Evolutionary conservation across 2,888 invertebrate species (phyloP).

Genomic region (Resseliella maxima): DNA sequence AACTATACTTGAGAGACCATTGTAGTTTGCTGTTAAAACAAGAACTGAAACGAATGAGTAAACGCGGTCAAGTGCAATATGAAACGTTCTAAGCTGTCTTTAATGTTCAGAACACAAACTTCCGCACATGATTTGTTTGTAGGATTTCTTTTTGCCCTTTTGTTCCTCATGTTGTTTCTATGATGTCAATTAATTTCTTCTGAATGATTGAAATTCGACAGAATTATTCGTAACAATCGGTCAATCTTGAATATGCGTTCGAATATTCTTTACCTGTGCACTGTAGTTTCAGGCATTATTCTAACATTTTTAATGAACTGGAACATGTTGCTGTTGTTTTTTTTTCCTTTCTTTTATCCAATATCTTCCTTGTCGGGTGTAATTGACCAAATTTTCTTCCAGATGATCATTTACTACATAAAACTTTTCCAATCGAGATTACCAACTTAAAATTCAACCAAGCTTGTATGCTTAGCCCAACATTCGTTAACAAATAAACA

Average conservation of each 20-base stretch:
- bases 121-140: constrained; percentile 5
- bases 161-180: not conserved
- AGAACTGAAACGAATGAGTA: not conserved
- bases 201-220: not conserved
- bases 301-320: too few species aligned
- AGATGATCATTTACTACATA: not conserved
- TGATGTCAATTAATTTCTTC: not conserved
- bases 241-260: too few species aligned
- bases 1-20: not conserved
- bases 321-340: too few species aligned
- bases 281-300: too few species aligned
- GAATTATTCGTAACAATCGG: too few species aligned
- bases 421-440: constrained; percentile 44
- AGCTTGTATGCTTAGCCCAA: not conserved
- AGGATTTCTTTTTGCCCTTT: too few species aligned
- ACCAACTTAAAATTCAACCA: not conserved
- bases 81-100: not conserved
- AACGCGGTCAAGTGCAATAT: constrained; percentile 18
- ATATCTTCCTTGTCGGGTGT: not conserved
- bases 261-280: too few species aligned
- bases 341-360: not conserved
- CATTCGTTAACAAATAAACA: not conserved
- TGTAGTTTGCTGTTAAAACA: not conserved
- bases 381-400: not conserved
- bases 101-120: not conserved